A percentile compares a stretch with the other conserved stretches of the same genome.
Evolutionary conservation across 2,888 invertebrate species (phyloP).

Genomic region (Aromia moschata): DNA sequence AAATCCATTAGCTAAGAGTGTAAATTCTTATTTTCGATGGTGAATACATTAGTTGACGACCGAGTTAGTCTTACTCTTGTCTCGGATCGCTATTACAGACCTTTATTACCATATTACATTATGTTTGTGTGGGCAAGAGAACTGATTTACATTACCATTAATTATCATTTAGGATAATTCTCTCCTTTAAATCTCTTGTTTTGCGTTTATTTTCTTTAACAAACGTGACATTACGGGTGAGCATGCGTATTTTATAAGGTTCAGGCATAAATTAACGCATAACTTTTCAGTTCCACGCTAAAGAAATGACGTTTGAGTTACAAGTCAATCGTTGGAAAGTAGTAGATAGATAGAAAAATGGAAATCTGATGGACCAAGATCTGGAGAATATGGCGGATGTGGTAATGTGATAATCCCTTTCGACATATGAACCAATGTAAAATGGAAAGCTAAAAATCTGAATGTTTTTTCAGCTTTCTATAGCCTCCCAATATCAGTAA

Average conservation of each 20-base stretch:
- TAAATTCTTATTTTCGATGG: constrained; percentile 60
- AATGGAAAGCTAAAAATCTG: too few species aligned
- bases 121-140: constrained; percentile 40
- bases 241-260: background rate
- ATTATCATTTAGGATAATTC: constrained; percentile 41
- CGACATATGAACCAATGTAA: too few species aligned
- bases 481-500: too few species aligned
- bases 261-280: too few species aligned
- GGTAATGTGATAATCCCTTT: too few species aligned
- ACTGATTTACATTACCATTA: constrained; percentile 45
- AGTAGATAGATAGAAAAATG: too few species aligned
- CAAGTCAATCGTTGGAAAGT: too few species aligned
- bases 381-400: too few species aligned
- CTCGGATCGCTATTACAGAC: constrained; percentile 41
- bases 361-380: too few species aligned
- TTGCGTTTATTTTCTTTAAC: constrained; percentile 14
- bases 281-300: too few species aligned
- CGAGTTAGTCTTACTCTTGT: constrained; percentile 36
- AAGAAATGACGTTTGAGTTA: too few species aligned
- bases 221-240: constrained; percentile 16
- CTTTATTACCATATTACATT: constrained; percentile 39
- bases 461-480: too few species aligned
- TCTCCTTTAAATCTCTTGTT: constrained; percentile 18
- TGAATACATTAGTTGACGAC: constrained; percentile 53
- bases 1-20: constrained; percentile 62